These are phyloP conservation scores for Falco peregrinus DNA, from an alignment of 2,797 vertebrate species.

Conservation along the genomic window DNA sequence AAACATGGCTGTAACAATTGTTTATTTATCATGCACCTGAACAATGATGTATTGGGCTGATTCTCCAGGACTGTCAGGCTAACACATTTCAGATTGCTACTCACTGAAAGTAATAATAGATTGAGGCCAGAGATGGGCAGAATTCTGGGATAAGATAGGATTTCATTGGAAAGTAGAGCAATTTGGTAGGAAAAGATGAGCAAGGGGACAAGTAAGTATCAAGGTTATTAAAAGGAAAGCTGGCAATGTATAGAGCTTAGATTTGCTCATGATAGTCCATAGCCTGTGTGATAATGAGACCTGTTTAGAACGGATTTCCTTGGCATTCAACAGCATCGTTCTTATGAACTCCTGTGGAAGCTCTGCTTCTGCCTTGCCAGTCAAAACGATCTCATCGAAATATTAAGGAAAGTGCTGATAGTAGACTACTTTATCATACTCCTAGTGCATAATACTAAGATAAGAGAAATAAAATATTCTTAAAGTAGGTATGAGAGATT, in stretches of 20 bases:
- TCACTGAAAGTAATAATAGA: not conserved
- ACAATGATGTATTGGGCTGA: not conserved
- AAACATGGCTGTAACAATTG: not conserved
- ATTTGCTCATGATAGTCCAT: not conserved
- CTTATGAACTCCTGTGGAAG: slow-evolving; percentile 18
- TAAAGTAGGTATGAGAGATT: not conserved
- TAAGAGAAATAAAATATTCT: slow-evolving; percentile 6
- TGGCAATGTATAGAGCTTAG: not conserved
- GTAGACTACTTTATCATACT: not conserved
- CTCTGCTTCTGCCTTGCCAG: not conserved
- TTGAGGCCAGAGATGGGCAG: not conserved
- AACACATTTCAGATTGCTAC: not conserved
- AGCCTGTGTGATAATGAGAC: not conserved
- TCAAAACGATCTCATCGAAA: slow-evolving; percentile 11
- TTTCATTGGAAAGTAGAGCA: not conserved
- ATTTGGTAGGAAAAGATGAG: not conserved
- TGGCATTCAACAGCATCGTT: not conserved
- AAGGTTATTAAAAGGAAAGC: not conserved
- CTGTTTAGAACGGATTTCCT: slow-evolving; percentile 3
- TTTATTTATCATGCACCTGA: not conserved
- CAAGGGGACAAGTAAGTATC: not conserved
- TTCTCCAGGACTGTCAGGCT: not conserved
- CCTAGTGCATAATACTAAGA: not conserved
- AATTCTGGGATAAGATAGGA: not conserved
- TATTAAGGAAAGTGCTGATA: not conserved